Base-by-base conservation (phyloP, 2,888 invertebrate genomes). In the Parelbella ahira region DNA sequence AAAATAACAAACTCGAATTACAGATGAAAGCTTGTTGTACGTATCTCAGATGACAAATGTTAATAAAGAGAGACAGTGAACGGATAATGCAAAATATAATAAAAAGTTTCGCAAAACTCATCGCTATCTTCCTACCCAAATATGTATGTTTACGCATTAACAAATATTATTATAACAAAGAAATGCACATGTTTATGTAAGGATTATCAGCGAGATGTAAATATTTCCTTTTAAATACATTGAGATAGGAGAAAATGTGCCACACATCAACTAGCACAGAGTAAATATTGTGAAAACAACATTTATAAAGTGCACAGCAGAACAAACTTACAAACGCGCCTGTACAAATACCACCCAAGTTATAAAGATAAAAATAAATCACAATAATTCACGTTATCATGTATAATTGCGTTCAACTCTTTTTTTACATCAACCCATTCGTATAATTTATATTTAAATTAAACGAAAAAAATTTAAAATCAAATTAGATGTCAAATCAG, bases 1-100 rank as follows among this genome's bases (percentile, higher is more conserved):
- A 29, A 21, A 12, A 39, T 24, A 24, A 19, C 24, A 39, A 39
- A 15, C 23, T 23, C 21, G 21, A 30, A 23, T 21, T 21, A 12
- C 32, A 38, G 18, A 18, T n/a, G 15, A 24, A 19, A 12, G 7
- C 11, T 24, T 29, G n/a, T 18, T 30, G 15, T 19, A 19, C n/a
- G 24, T 19, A 9, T 32, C 30, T 25, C 11, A n/a, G n/a, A n/a
- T n/a, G n/a, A n/a, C n/a, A n/a, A 10, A 29, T 32, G 8, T 11
- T 39, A 39, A 39, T 39, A 5, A 19, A 5, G 39, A 39, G 39
- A 13, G 39, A 8, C 39, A 23, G 24, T 38, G 25, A 36, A 11
- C 15, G 24, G 20, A 6, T 18, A 19, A 33, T 5, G 2, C 18
- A 13, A 25, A 39, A n/a, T 10, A 27, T 2, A 18, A 4, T 24